phyloP scores from a whole-genome alignment of 2,797 vertebrate genomes.

The Enteromius argenteus region DNA sequence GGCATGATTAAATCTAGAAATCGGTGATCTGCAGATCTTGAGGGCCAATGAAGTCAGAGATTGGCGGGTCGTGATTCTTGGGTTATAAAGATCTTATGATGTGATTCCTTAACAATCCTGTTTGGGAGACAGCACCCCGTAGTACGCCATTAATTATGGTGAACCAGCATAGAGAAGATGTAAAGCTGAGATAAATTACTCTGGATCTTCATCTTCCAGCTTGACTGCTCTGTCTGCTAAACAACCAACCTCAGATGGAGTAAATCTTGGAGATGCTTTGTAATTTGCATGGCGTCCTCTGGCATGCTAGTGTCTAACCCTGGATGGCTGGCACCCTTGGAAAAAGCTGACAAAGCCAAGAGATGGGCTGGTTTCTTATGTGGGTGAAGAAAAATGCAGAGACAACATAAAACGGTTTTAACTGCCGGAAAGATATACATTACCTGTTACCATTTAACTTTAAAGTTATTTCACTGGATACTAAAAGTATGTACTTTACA shows the following conservation, averaged over 20 bases:
- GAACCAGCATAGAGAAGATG: slow-evolving; percentile 58
- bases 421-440: slow-evolving; percentile 61
- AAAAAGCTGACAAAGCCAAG: slow-evolving; percentile 62
- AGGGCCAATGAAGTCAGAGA: slow-evolving; percentile 65
- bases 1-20: neutral
- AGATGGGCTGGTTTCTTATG: slow-evolving; percentile 67
- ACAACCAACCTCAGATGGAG: slow-evolving; percentile 68
- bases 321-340: slow-evolving; percentile 59
- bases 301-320: slow-evolving; percentile 72
- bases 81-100: slow-evolving; percentile 77
- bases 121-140: slow-evolving; percentile 51
- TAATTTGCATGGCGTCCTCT: slow-evolving; percentile 72
- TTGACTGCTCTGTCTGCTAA: slow-evolving; percentile 63
- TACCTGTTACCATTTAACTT: slow-evolving; percentile 30
- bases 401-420: slow-evolving; percentile 61
- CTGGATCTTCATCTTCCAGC: slow-evolving; percentile 62
- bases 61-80: slow-evolving; percentile 70
- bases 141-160: slow-evolving; percentile 66
- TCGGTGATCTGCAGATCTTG: slow-evolving; percentile 62
- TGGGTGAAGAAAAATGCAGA: slow-evolving; percentile 58
- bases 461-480: neutral
- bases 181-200: slow-evolving; percentile 58
- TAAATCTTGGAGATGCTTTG: slow-evolving; percentile 70
- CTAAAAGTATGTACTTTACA: neutral
- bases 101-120: slow-evolving; percentile 72